Evolutionary conservation across 2,797 vertebrate genomes (phyloP).

Genomic region (Danio aesculapii): DNA sequence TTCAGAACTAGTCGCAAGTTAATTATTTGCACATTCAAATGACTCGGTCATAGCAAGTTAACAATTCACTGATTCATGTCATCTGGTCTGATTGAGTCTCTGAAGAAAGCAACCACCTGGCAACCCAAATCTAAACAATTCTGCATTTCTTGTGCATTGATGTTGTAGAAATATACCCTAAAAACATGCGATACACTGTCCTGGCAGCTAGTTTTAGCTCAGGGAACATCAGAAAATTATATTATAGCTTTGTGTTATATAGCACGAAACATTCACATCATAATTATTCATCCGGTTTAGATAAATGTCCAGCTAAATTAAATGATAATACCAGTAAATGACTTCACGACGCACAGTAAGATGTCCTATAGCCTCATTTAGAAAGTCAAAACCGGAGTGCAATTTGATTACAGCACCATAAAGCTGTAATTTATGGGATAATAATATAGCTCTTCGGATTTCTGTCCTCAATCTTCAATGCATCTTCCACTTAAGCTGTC

Average conservation of each 20-base stretch:
- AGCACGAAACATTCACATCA: conserved; percentile 15
- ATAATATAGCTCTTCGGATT: conserved; percentile 31
- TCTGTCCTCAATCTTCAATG: conserved; percentile 6
- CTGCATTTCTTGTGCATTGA: too few relatives aligned
- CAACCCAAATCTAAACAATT: too few relatives aligned
- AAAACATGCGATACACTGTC: not conserved
- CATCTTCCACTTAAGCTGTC: conserved; percentile 10
- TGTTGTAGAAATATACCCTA: too few relatives aligned
- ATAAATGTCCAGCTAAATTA: conserved; percentile 31
- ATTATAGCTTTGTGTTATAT: conserved; percentile 20
- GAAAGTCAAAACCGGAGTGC: conserved; percentile 35
- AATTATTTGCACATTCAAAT: too few relatives aligned
- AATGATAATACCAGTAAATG: conserved; percentile 42
- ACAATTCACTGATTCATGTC: too few relatives aligned
- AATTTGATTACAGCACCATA: conserved; percentile 14
- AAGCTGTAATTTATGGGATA: conserved; percentile 25
- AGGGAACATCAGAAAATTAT: too few relatives aligned
- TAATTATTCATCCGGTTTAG: conserved; percentile 10
- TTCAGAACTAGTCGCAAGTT: too few relatives aligned
- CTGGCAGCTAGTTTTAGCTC: not conserved
- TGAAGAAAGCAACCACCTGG: too few relatives aligned
- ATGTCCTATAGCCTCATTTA: conserved; percentile 21
- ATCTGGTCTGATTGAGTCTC: too few relatives aligned
- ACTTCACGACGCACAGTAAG: not conserved
- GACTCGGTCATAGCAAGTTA: too few relatives aligned